A percentile compares a stretch with the other conserved stretches of the same genome.
Conservation (phyloP, 1,140 invertebrate species). For the Aphidius gifuensis region DNA sequence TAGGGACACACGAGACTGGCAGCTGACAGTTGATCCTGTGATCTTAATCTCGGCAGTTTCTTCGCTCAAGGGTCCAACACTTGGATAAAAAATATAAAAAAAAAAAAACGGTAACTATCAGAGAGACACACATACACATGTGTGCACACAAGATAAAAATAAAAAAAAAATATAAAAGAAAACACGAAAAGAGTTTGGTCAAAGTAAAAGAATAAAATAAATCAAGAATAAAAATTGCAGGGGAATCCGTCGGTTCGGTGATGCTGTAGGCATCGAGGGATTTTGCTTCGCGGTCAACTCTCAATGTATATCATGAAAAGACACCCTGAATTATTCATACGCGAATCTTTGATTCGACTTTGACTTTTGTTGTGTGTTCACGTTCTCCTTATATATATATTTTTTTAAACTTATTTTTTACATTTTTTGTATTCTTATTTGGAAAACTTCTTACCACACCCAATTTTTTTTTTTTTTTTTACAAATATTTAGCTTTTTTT, state of each 20-base stretch:
- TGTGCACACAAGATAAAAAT: conserved; percentile 2
- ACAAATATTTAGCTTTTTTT: no score
- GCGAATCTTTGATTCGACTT: conserved; percentile 10
- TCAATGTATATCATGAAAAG: conserved; percentile 21
- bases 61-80: conserved; percentile 21
- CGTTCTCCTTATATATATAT: conserved; percentile 1
- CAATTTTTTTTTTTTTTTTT: no score
- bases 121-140: conserved; percentile 3
- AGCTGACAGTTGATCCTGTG: conserved; percentile 29
- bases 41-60: conserved; percentile 32
- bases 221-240: conserved; percentile 7
- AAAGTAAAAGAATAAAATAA: no score
- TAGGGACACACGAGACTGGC: conserved; percentile 21
- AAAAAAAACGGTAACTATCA: neutral
- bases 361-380: conserved; percentile 3
- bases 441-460: no score
- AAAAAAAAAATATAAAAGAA: neutral
- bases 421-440: no score
- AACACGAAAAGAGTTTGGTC: no score
- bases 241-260: conserved; percentile 14
- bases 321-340: conserved; percentile 33
- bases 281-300: conserved; percentile 20
- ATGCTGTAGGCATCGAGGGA: conserved; percentile 3
- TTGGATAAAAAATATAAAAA: conserved; percentile 23
- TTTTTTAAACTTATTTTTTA: neutral